Conservation (phyloP, 2,113 vertebrate genomes). For the Dendrocopos noguchii region DNA sequence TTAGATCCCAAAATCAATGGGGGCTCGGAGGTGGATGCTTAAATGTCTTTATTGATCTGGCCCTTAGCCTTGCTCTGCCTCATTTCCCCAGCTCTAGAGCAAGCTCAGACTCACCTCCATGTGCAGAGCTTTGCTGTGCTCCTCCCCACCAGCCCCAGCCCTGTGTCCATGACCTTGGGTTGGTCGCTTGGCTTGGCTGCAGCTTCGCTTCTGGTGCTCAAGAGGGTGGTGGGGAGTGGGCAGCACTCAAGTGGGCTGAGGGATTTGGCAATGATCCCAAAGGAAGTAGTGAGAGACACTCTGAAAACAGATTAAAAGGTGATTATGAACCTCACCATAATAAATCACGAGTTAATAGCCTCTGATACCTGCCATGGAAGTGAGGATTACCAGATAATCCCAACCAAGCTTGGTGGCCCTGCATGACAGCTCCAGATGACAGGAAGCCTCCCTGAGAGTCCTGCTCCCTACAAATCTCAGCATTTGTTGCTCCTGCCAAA, state of each 20-base stretch:
- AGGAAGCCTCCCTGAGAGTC: background rate
- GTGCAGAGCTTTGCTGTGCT: accelerated
- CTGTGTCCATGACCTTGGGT: background rate
- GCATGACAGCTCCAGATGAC: background rate
- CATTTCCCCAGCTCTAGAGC: background rate
- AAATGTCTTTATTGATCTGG: background rate
- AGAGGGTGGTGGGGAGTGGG: accelerated
- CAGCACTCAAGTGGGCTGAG: background rate
- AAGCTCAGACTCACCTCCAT: accelerated
- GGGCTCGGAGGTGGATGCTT: background rate
- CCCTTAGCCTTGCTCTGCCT: background rate
- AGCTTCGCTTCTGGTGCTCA: no score
- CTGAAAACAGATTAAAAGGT: background rate
- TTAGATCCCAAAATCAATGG: background rate
- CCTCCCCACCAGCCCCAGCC: accelerated
- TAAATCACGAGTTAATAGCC: background rate
- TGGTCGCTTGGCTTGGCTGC: background rate
- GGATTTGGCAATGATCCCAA: background rate
- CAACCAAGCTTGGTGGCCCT: background rate
- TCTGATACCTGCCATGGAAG: background rate
- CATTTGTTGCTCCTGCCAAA: background rate
- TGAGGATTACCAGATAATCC: background rate
- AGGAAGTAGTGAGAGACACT: background rate
- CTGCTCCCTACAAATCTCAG: background rate
- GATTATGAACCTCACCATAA: background rate